phyloP scores from a whole-genome alignment of 2,113 vertebrate species.

The Dolichallabes microphthalmus region DNA sequence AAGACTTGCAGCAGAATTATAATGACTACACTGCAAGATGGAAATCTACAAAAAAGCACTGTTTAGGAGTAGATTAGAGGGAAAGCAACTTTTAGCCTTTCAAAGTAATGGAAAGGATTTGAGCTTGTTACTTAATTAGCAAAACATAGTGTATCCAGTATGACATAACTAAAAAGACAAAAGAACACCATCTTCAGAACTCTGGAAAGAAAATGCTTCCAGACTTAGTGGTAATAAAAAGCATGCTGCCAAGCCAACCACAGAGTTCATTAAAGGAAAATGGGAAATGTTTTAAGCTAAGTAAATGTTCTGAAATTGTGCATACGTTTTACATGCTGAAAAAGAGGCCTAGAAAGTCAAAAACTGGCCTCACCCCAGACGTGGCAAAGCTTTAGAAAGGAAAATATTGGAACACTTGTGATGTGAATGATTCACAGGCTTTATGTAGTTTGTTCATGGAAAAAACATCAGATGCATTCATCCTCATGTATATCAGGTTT shows the following conservation, averaged over 20 bases:
- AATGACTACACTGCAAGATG: slow-evolving; percentile 26
- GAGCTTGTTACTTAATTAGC: slow-evolving; percentile 1
- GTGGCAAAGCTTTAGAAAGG: slow-evolving; percentile 1
- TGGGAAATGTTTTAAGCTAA: slow-evolving; percentile 6
- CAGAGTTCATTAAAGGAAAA: slow-evolving; percentile 7
- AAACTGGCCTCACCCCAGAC: background rate
- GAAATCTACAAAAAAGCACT: slow-evolving; percentile 15
- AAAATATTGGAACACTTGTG: slow-evolving; percentile 4
- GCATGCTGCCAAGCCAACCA: slow-evolving; percentile 5
- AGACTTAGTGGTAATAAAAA: background rate
- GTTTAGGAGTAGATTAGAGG: background rate
- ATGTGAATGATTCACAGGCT: slow-evolving; percentile 23
- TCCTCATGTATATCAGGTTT: background rate
- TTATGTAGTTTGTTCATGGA: slow-evolving; percentile 1
- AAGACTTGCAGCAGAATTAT: slow-evolving; percentile 29
- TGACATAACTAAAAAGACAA: background rate
- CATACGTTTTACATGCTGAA: slow-evolving; percentile 24
- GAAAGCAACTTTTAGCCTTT: background rate
- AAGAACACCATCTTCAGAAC: background rate
- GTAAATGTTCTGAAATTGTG: slow-evolving; percentile 22
- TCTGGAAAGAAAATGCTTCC: slow-evolving; percentile 23
- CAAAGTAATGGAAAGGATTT: background rate
- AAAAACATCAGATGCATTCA: slow-evolving; percentile 2
- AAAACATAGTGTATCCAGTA: background rate
- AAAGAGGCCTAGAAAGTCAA: slow-evolving; percentile 5